Percentiles rank a stretch among this genome's conserved stretches.
Conservation (phyloP, 2,113 vertebrate species). For the Cyphotilapia sp. region DNA sequence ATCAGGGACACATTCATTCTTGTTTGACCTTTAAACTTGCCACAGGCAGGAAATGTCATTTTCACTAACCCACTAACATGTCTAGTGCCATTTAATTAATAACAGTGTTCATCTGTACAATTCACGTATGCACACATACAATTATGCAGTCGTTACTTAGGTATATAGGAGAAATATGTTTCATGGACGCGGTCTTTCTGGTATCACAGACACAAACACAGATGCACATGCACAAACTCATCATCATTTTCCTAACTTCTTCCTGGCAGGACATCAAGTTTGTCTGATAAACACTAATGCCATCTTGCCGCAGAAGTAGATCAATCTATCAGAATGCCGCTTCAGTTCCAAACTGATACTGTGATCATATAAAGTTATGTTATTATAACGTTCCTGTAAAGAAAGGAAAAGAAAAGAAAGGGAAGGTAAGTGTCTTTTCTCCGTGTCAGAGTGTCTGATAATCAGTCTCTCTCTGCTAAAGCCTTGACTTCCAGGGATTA, state of each 20-base stretch:
- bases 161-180: neutral
- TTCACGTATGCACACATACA: neutral
- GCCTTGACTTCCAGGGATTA: constrained; percentile 21
- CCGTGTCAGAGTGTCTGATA: constrained; percentile 20
- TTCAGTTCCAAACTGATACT: constrained; percentile 27
- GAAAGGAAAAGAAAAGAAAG: neutral
- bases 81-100: neutral
- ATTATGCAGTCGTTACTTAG: neutral
- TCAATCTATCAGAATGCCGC: constrained; percentile 55
- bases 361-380: constrained; percentile 29
- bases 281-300: constrained; percentile 43
- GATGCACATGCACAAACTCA: neutral
- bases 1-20: neutral
- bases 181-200: neutral
- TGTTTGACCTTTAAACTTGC: neutral
- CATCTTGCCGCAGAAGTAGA: constrained; percentile 35
- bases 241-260: neutral
- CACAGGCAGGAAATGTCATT: neutral
- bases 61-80: neutral
- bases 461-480: neutral
- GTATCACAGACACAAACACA: neutral
- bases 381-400: constrained; percentile 27
- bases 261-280: constrained; percentile 23
- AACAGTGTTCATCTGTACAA: neutral
- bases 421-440: neutral